Conservation (phyloP, 2,888 invertebrate species). For the Pycnomerus fuliginosus region DNA sequence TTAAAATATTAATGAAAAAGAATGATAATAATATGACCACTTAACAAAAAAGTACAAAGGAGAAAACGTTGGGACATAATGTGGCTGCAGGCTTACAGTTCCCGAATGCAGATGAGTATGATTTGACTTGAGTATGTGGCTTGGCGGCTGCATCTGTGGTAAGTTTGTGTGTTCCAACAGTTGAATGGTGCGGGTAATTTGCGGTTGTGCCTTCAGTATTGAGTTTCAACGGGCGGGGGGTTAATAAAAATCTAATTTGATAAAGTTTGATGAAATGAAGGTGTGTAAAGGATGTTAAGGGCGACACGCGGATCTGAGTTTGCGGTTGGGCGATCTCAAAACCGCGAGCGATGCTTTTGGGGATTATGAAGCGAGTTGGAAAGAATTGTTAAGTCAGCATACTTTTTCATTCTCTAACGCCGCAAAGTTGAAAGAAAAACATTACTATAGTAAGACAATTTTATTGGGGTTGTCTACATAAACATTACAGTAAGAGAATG, state of each 20-base stretch:
- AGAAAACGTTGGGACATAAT: too few relatives aligned
- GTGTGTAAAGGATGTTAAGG: slow-evolving; percentile 20
- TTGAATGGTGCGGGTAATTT: slow-evolving; percentile 10
- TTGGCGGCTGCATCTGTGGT: too few relatives aligned
- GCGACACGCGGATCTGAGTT: slow-evolving; percentile 27
- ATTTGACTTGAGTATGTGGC: too few relatives aligned
- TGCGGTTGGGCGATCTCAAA: slow-evolving; percentile 35
- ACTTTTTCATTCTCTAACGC: slow-evolving; percentile 39
- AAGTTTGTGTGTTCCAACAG: too few relatives aligned
- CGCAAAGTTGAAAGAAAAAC: slow-evolving; percentile 37
- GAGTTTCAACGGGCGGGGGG: slow-evolving; percentile 12
- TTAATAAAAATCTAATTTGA: slow-evolving; percentile 24
- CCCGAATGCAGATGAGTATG: too few relatives aligned
- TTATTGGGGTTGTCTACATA: slow-evolving; percentile 39
- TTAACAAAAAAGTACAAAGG: too few relatives aligned
- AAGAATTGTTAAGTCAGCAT: slow-evolving; percentile 46
- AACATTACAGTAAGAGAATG: slow-evolving; percentile 32
- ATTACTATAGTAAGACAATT: slow-evolving; percentile 40
- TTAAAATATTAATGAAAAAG: too few relatives aligned
- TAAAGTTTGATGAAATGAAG: slow-evolving; percentile 22
- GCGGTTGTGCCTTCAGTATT: slow-evolving; percentile 5
- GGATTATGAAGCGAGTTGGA: slow-evolving; percentile 44
- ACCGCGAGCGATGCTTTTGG: slow-evolving; percentile 40
- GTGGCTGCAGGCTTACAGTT: too few relatives aligned
- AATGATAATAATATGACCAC: too few relatives aligned